Conservation (phyloP, 2,888 invertebrate genomes). For the Drosophila atroscutellata region DNA sequence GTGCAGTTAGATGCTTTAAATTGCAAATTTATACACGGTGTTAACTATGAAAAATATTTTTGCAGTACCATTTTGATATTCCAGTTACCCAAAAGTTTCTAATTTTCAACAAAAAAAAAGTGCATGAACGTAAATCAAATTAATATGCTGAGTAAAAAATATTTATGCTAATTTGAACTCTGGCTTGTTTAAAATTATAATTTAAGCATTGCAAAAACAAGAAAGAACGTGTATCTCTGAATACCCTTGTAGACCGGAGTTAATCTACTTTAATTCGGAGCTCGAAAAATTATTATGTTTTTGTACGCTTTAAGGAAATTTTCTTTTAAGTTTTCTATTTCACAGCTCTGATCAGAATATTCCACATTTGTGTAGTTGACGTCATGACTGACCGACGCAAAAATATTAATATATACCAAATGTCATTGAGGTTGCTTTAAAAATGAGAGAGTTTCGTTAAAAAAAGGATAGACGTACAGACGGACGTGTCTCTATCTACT, state of each 20-base stretch:
- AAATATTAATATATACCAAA: not conserved
- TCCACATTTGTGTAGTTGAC: not conserved
- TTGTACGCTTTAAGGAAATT: not conserved
- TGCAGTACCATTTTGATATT: not conserved
- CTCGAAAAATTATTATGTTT: not conserved
- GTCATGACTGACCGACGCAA: not conserved
- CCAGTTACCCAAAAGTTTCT: constrained; percentile 13
- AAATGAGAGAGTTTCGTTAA: not conserved
- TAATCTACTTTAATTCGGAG: not conserved
- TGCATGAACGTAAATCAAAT: constrained; percentile 45
- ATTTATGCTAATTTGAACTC: constrained; percentile 72
- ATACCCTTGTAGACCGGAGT: not conserved
- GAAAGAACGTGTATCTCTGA: not conserved
- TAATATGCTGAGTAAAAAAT: constrained; percentile 46
- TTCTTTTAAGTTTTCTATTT: not conserved
- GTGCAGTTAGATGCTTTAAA: constrained; percentile 5
- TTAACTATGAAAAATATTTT: not conserved
- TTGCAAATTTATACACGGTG: constrained; percentile 27
- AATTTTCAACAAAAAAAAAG: constrained; percentile 6
- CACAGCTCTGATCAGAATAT: not conserved
- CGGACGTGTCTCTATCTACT: not conserved
- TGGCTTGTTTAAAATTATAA: constrained; percentile 71
- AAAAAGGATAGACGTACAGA: not conserved
- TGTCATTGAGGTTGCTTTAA: not conserved
- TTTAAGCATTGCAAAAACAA: constrained; percentile 38